These are phyloP conservation scores for Acanthurus tractus DNA, from an alignment of 2,797 vertebrate species.

Conservation along the genomic window DNA sequence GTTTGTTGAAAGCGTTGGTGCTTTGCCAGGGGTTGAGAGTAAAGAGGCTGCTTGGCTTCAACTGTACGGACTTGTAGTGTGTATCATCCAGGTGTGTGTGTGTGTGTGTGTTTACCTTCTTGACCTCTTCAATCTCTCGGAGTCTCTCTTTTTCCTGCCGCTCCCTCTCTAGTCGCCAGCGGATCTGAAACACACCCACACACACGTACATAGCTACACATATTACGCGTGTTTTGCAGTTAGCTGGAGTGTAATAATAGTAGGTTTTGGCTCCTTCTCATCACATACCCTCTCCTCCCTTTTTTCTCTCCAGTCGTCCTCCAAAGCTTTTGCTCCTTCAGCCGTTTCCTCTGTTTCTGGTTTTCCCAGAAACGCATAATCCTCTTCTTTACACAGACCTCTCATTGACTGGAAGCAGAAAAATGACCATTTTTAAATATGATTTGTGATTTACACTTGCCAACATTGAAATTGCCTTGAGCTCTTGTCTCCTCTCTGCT, in stretches of 20 bases:
- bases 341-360: neutral
- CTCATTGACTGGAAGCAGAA: slow-evolving; percentile 80
- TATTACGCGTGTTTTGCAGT: neutral
- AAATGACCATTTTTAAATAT: neutral
- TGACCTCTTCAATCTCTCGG: slow-evolving; percentile 72
- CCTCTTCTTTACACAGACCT: slow-evolving; percentile 84
- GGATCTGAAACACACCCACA: slow-evolving; percentile 60
- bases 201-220: neutral
- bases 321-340: slow-evolving; percentile 6
- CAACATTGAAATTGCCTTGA: neutral
- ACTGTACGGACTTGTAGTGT: slow-evolving; percentile 32
- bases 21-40: slow-evolving; percentile 12
- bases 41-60: slow-evolving; percentile 7
- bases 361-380: slow-evolving; percentile 78
- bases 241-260: too few relatives aligned
- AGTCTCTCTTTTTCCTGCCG: slow-evolving; percentile 73
- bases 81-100: neutral
- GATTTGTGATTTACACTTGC: neutral
- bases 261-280: neutral
- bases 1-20: neutral
- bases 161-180: slow-evolving; percentile 65
- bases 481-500: neutral
- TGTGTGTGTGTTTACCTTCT: slow-evolving; percentile 72
- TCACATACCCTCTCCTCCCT: slow-evolving; percentile 78
- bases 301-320: slow-evolving; percentile 50